Percentiles rank a stretch among this genome's conserved stretches.
Conservation (phyloP, 2,797 vertebrate genomes). For the Helarctos malayanus region DNA sequence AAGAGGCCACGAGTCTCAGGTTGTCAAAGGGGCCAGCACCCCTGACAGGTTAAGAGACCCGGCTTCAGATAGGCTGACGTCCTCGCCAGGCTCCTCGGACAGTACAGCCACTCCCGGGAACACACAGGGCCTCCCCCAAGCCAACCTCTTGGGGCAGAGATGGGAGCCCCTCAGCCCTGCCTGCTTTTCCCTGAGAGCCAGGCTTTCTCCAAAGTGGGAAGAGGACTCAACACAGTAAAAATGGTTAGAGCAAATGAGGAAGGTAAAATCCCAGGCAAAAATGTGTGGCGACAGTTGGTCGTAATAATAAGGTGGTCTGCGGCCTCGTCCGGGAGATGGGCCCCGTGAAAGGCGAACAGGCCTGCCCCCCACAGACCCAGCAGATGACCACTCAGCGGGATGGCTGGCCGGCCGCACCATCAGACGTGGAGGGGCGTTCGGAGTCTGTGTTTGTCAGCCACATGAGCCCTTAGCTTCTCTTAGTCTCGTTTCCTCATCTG, state of each 20-base stretch:
- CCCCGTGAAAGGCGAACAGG: rapidly evolving
- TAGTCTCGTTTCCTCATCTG: background rate
- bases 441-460: background rate
- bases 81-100: background rate
- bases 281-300: no score
- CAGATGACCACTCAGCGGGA: rapidly evolving
- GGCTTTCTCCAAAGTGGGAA: background rate
- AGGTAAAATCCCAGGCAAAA: background rate
- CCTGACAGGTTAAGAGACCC: background rate
- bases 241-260: background rate
- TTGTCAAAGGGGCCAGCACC: background rate
- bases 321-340: background rate
- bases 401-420: background rate
- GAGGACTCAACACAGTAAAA: no score
- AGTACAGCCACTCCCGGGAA: background rate
- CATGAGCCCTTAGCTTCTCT: background rate
- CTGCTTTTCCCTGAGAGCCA: background rate
- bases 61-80: background rate
- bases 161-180: background rate
- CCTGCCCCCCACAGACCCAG: background rate
- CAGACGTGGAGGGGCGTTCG: rapidly evolving
- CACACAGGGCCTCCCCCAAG: background rate
- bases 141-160: background rate
- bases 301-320: background rate
- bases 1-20: background rate